Conservation (phyloP, 2,113 vertebrate genomes). For the Talpa occidentalis region DNA sequence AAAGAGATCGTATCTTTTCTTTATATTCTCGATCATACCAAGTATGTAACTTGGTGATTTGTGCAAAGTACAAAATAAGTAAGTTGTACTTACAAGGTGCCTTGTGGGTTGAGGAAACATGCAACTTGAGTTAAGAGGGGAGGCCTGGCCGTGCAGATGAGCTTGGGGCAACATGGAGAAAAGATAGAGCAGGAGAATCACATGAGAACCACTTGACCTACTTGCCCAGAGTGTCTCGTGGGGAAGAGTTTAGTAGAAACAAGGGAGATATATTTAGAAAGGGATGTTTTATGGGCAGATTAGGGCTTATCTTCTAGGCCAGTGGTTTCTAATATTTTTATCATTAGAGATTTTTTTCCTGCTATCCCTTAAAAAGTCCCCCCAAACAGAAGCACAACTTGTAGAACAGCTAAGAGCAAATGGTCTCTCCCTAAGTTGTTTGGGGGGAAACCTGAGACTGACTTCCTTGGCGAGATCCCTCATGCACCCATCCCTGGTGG, state of each 20-base stretch:
- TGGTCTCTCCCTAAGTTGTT: not conserved
- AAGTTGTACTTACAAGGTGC: not conserved
- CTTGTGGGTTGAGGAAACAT: not conserved
- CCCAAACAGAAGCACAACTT: not conserved
- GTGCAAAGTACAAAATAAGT: not conserved
- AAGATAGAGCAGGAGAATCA: too few species aligned
- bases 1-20: not conserved
- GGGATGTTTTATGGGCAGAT: not conserved
- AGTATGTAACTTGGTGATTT: not conserved
- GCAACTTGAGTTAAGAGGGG: not conserved
- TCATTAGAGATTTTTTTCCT: not conserved
- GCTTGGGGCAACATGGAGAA: not conserved
- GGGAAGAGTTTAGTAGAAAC: not conserved
- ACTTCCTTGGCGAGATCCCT: not conserved
- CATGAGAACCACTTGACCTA: not conserved
- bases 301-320: not conserved
- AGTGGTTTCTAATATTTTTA: not conserved
- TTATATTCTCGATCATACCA: not conserved
- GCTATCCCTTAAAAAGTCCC: too few species aligned
- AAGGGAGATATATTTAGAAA: not conserved
- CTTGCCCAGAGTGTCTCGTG: not conserved
- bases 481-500: accelerated
- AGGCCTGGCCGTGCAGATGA: not conserved
- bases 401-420: not conserved
- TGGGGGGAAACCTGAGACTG: too few species aligned